Conservation (phyloP, 2,797 vertebrate species). For the Falco cherrug region DNA sequence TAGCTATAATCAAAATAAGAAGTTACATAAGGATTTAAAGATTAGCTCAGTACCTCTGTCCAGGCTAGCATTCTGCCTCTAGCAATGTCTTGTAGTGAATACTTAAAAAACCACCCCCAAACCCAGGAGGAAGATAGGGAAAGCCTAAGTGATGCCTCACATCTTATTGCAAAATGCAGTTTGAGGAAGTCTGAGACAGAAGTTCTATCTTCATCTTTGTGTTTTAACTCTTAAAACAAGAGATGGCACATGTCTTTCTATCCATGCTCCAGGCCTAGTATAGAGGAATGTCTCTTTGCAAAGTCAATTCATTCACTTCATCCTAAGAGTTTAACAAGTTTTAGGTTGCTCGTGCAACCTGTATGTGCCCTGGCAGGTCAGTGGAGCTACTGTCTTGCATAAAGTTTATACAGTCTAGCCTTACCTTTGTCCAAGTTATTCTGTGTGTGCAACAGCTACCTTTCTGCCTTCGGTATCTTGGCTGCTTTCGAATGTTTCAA, state of each 20-base stretch:
- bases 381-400: neutral
- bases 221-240: neutral
- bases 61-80: neutral
- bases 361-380: neutral
- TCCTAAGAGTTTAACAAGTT: neutral
- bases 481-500: neutral
- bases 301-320: neutral
- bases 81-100: neutral
- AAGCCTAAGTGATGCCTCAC: neutral
- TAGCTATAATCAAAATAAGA: neutral
- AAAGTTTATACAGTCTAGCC: neutral
- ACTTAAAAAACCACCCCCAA: neutral
- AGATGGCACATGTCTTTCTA: neutral
- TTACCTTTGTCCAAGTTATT: neutral
- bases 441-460: neutral
- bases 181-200: neutral
- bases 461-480: neutral
- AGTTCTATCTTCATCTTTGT: neutral
- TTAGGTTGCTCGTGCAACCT: neutral
- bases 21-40: neutral
- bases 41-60: neutral
- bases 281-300: neutral
- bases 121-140: neutral
- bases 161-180: neutral
- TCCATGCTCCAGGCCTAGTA: neutral